Evolutionary conservation across 2,113 vertebrate genomes (phyloP).

Genomic region (Rhynchopsitta pachyrhyncha): DNA sequence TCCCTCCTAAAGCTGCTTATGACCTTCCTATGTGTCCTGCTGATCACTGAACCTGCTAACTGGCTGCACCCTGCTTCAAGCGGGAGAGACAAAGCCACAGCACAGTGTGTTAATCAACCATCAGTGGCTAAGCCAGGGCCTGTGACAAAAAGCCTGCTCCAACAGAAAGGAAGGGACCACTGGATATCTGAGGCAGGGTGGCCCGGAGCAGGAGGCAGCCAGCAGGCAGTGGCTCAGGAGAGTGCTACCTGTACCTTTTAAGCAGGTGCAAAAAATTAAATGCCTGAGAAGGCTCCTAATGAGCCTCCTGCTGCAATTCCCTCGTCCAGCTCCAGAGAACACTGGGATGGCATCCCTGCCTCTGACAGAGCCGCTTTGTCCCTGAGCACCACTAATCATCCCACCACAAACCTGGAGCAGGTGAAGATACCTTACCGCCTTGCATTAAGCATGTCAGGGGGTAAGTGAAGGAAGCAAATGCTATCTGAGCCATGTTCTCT

Average conservation of each 20-base stretch:
- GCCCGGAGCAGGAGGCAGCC: not conserved
- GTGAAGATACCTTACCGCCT: not conserved
- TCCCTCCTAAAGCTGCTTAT: not conserved
- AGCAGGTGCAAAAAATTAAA: not conserved
- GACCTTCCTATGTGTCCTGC: not conserved
- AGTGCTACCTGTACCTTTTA: not conserved
- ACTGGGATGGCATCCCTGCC: not conserved
- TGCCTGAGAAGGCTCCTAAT: not conserved
- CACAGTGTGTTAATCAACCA: rapidly evolving
- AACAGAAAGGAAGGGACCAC: not conserved
- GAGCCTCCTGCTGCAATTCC: not conserved
- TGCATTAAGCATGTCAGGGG: not conserved
- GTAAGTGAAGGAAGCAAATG: not conserved
- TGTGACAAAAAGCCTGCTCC: not conserved
- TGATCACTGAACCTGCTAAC: not conserved
- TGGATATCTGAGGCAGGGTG: not conserved
- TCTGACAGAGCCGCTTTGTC: rapidly evolving
- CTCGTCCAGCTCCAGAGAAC: not conserved
- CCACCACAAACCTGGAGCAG: not conserved
- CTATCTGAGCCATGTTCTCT: not conserved
- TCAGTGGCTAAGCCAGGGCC: not conserved
- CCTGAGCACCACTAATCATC: not conserved
- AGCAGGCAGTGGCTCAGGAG: not conserved
- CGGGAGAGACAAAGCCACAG: not conserved
- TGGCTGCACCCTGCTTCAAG: too few relatives aligned